Conservation (phyloP, 1,140 invertebrate species). For the Drosophila rufa region DNA sequence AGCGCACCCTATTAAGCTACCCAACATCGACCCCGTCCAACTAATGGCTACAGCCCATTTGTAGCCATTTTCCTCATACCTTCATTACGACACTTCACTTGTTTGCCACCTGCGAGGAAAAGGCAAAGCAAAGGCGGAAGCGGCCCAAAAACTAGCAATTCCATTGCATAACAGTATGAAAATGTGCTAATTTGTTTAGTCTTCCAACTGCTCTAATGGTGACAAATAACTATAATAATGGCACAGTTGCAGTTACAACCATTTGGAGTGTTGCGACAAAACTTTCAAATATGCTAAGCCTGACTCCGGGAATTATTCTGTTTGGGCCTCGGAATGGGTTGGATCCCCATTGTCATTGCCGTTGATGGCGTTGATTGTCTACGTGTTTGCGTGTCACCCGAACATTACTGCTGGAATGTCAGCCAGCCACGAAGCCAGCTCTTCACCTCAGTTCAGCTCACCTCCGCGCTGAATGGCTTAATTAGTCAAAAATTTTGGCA, state of each 20-base stretch:
- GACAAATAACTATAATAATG: slow-evolving; percentile 66
- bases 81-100: slow-evolving; percentile 38
- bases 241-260: slow-evolving; percentile 29
- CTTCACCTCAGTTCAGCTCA: background rate
- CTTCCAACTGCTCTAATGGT: slow-evolving; percentile 54
- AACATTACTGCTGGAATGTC: slow-evolving; percentile 54
- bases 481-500: slow-evolving; percentile 74
- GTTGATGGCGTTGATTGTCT: slow-evolving; percentile 70
- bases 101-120: slow-evolving; percentile 26
- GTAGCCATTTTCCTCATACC: slow-evolving; percentile 22
- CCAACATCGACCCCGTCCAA: slow-evolving; percentile 7
- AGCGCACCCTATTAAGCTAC: background rate
- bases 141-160: slow-evolving; percentile 26
- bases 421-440: slow-evolving; percentile 29
- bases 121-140: slow-evolving; percentile 3
- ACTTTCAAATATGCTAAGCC: slow-evolving; percentile 74
- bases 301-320: slow-evolving; percentile 24
- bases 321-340: slow-evolving; percentile 5
- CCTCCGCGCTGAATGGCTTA: slow-evolving; percentile 55
- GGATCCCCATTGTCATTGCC: slow-evolving; percentile 44
- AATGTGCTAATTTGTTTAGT: slow-evolving; percentile 67
- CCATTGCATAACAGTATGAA: slow-evolving; percentile 48
- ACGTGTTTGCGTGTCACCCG: slow-evolving; percentile 73
- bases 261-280: slow-evolving; percentile 54
- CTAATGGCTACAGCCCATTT: slow-evolving; percentile 38